Evolutionary conservation across 2,113 vertebrate genomes (phyloP).

Genomic region (Atractosteus spatula): DNA sequence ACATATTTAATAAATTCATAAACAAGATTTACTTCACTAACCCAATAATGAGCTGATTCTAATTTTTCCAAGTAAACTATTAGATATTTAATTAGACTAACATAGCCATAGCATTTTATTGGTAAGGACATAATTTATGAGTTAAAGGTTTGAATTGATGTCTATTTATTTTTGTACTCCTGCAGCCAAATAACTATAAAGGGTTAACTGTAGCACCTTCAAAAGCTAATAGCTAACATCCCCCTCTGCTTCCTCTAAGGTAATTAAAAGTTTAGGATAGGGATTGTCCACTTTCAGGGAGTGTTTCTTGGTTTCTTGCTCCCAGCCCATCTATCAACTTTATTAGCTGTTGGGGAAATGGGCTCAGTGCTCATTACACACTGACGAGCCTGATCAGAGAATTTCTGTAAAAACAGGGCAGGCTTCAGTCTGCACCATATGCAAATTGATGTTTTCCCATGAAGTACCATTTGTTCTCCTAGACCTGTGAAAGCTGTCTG

Average conservation of each 20-base stretch:
- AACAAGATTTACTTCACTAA: too few relatives aligned
- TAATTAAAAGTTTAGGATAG: constrained; percentile 1
- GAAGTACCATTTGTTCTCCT: constrained; percentile 9
- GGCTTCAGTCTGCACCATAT: constrained; percentile 26
- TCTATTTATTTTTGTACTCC: too few relatives aligned
- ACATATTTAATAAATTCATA: too few relatives aligned
- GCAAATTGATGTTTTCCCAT: constrained; percentile 28
- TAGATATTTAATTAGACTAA: too few relatives aligned
- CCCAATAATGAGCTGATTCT: too few relatives aligned
- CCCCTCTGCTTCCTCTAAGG: background rate
- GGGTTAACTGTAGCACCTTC: background rate
- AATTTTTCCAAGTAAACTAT: too few relatives aligned
- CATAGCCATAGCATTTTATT: too few relatives aligned
- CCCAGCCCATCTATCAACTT: constrained; percentile 16
- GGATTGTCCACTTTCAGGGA: background rate
- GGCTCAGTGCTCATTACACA: constrained; percentile 21
- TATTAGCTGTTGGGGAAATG: background rate
- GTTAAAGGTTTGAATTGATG: too few relatives aligned
- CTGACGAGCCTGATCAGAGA: background rate
- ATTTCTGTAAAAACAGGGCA: constrained; percentile 19
- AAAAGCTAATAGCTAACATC: too few relatives aligned
- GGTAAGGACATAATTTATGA: too few relatives aligned
- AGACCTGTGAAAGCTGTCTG: constrained; percentile 1
- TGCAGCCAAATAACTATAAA: too few relatives aligned
- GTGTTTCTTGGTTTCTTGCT: background rate